phyloP scores from a whole-genome alignment of 2,797 vertebrate species.

The Pteropus rufus region DNA sequence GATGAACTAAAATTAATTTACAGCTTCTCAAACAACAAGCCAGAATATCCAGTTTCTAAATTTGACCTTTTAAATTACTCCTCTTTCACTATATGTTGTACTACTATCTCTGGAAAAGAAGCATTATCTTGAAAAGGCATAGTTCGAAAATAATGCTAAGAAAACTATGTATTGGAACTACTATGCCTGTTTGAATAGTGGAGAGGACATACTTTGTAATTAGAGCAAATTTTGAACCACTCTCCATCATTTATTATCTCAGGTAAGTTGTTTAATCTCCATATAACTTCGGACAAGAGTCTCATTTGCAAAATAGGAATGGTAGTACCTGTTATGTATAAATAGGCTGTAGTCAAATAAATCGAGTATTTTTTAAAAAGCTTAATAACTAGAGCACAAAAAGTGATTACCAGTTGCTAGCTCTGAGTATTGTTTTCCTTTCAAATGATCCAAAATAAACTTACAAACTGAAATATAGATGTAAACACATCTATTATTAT shows the following conservation, averaged over 20 bases:
- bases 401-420: not conserved
- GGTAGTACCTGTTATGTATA: not conserved
- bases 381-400: not conserved
- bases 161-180: not conserved
- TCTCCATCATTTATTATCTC: not conserved
- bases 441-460: constrained; percentile 17
- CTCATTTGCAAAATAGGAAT: not conserved
- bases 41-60: not conserved
- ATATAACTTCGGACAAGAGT: not conserved
- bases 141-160: not conserved
- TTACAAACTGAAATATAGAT: not conserved
- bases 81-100: not conserved
- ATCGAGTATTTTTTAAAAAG: not conserved
- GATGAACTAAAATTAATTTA: not conserved
- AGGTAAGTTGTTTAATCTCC: not conserved
- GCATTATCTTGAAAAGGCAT: not conserved
- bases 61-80: not conserved
- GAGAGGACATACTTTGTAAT: not conserved
- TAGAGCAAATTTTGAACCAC: not conserved
- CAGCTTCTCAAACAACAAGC: not conserved
- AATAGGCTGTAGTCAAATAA: not conserved
- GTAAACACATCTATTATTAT: not conserved
- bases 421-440: not conserved
- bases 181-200: not conserved
- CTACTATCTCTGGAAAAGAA: not conserved